phyloP scores from a whole-genome alignment of 92 coral and sea anemone genomes.

The Phenganax marumi region DNA sequence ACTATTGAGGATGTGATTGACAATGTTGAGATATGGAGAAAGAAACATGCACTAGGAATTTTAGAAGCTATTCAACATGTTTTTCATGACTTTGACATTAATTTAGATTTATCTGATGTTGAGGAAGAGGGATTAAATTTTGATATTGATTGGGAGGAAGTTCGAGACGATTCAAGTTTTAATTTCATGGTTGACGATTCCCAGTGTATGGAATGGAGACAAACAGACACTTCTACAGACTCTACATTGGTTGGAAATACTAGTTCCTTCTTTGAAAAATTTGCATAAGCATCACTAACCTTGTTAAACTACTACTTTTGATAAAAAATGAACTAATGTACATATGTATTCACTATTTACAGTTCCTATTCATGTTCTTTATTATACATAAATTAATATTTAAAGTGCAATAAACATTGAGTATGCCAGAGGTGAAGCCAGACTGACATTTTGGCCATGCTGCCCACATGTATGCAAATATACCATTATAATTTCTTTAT shows the following conservation, averaged over 20 bases:
- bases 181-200: background rate
- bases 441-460: no score
- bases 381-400: no score
- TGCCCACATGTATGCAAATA: no score
- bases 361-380: no score
- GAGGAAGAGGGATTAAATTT: background rate
- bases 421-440: no score
- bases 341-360: no score
- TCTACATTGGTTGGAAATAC: background rate
- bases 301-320: no score
- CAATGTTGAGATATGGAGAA: constrained; percentile 59
- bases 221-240: constrained; percentile 8
- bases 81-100: constrained; percentile 45
- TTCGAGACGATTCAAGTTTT: constrained; percentile 43
- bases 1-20: constrained; percentile 6
- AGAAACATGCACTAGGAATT: background rate
- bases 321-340: no score
- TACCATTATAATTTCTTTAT: no score
- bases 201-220: background rate
- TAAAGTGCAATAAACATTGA: no score
- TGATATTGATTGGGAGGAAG: constrained; percentile 4
- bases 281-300: background rate
- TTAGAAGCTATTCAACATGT: background rate
- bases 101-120: background rate
- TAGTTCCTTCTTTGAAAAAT: background rate